Evolutionary conservation across 2,888 invertebrate species (phyloP).

Genomic region (Hyppa rectilinea): DNA sequence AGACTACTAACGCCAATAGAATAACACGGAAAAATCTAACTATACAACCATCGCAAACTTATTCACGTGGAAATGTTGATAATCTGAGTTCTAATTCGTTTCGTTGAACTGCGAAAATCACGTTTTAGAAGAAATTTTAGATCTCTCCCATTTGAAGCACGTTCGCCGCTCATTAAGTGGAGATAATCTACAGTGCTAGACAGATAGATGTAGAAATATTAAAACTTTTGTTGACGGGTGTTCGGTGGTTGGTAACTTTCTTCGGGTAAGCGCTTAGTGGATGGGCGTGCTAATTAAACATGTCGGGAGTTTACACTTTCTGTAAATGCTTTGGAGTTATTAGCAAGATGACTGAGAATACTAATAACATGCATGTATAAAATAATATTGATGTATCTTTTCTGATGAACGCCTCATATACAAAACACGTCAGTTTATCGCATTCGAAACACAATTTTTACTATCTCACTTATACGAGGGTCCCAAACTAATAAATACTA

Average conservation of each 20-base stretch:
- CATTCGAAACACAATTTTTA: conserved; percentile 4
- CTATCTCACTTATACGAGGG: neutral
- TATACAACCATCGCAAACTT: conserved; percentile 42
- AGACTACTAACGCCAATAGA: neutral
- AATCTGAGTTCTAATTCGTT: conserved; percentile 42
- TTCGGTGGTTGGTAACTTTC: conserved; percentile 40
- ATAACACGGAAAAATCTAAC: conserved; percentile 24
- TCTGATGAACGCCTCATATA: no score
- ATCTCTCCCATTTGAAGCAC: conserved; percentile 49
- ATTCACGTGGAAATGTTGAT: conserved; percentile 36
- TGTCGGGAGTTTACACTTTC: conserved; percentile 27
- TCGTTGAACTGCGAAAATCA: conserved; percentile 45
- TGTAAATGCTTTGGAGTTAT: conserved; percentile 32
- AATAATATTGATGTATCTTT: no score
- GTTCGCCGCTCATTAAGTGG: conserved; percentile 52
- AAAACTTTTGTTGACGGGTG: conserved; percentile 49
- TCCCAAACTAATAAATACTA: conserved; percentile 4
- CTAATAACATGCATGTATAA: conserved; percentile 5
- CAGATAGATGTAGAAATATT: conserved; percentile 59
- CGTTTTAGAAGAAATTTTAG: conserved; percentile 41
- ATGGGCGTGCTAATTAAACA: conserved; percentile 44
- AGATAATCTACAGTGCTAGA: conserved; percentile 41
- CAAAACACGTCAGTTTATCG: neutral
- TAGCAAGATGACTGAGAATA: conserved; percentile 1
- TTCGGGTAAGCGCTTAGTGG: conserved; percentile 26